These are phyloP conservation scores for Agrilus mali DNA, from an alignment of 2,888 invertebrate genomes.

Conservation along the genomic window DNA sequence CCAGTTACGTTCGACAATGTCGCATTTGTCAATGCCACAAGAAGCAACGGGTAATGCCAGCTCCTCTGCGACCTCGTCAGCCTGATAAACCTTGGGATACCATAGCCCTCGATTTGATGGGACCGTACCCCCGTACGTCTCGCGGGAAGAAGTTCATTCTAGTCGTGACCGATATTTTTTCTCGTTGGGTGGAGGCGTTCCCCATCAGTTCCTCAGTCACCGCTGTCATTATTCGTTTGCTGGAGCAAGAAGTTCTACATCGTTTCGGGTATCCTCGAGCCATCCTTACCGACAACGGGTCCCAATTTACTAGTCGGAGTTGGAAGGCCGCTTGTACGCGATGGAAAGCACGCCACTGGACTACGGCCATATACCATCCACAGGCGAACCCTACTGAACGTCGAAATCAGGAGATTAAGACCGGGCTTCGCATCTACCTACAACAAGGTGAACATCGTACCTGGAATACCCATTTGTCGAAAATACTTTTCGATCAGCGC, in stretches of 20 bases:
- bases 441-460: neutral
- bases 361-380: neutral
- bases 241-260: conserved; percentile 9
- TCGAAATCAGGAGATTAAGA: neutral
- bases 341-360: neutral
- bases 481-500: neutral
- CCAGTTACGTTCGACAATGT: conserved; percentile 14
- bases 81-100: conserved; percentile 7
- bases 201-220: conserved; percentile 6
- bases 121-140: conserved; percentile 5
- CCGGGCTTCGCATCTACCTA: neutral
- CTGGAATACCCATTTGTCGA: neutral
- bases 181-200: conserved; percentile 16
- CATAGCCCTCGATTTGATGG: conserved; percentile 8
- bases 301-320: conserved; percentile 2
- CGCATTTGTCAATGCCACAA: conserved; percentile 2
- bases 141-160: conserved; percentile 9
- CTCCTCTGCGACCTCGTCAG: conserved; percentile 4
- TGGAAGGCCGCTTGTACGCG: conserved; percentile 8
- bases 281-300: conserved; percentile 8
- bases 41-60: neutral
- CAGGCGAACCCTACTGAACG: neutral
- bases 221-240: neutral
- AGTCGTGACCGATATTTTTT: conserved; percentile 15
- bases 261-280: conserved; percentile 8